Base-by-base conservation (phyloP, 2,797 vertebrate genomes). In the Lepus townsendii region DNA sequence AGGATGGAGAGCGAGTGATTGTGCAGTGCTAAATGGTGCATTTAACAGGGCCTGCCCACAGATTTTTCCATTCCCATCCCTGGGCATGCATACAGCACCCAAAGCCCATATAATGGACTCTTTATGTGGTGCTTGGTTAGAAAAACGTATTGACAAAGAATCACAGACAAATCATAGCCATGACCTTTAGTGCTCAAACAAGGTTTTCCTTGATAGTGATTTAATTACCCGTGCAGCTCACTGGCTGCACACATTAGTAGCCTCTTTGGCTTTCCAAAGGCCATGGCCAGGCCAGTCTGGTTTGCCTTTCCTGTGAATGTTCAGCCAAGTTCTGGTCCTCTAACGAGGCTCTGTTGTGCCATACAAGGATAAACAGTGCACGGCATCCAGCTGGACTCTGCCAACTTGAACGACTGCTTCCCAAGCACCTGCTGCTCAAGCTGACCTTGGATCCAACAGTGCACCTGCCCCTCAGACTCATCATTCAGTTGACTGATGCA, bases 101-200 rank as follows among this genome's bases (percentile, higher is more conserved):
- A 14, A 96, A 97, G 94, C n/a, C 5, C 66, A 63, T 5, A 50
- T 95, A 97, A 97, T 94, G 89, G 62, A 7, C 5, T 94, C 94
- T 96, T 97, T 90, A 95, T 93, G 72, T 20, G 2, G 14, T 87
- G 17, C 77, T 96, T 96, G 71, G 90, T 97, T 73, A 97, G 96
- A 91, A 97, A 96, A 79, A 13, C 62, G 78, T 97, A 96, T 54
- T 97, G 88, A 96, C 96, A 97, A 83, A 96, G 65, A 96, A 77
- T 80, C 96, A 87, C 82, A 96, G 85, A 93, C 93, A 97, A 94
- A 96, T 97, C 84, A 95, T 63, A 91, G 73, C 82, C 35, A 0
- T 87, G 54, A 97, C 93, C 88, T 96, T 97, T 96, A 68, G 22
- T 93, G 88, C 72, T 97, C 92, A 97, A 97, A 88, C 54, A 95